Evolutionary conservation across 2,113 vertebrate genomes (phyloP).

Genomic region (Petrocephalus microphthalmus): DNA sequence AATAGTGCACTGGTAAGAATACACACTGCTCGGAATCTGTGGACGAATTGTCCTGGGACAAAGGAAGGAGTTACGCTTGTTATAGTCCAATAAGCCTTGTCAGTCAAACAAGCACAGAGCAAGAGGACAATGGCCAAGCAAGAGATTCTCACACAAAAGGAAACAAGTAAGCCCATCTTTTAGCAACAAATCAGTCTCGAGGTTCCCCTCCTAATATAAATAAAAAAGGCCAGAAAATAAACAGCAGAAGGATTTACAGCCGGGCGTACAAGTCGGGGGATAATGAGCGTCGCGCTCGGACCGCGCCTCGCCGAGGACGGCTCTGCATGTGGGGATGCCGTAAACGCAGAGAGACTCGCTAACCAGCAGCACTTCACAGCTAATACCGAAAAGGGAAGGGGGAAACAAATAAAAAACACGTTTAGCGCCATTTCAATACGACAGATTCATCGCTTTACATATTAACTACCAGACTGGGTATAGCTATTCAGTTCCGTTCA

Average conservation of each 20-base stretch:
- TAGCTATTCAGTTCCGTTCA: too few species aligned
- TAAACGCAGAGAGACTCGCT: background rate
- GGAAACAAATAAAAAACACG: background rate
- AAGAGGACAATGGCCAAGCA: slow-evolving; percentile 81
- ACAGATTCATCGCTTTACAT: background rate
- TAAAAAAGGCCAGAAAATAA: slow-evolving; percentile 78
- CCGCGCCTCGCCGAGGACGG: slow-evolving; percentile 15
- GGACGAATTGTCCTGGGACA: slow-evolving; percentile 96
- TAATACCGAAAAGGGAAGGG: background rate
- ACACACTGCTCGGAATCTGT: slow-evolving; percentile 90
- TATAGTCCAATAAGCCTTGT: slow-evolving; percentile 99
- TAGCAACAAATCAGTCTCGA: slow-evolving; percentile 89
- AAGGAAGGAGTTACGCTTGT: slow-evolving; percentile 94
- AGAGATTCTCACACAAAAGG: slow-evolving; percentile 97
- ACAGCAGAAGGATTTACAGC: slow-evolving; percentile 72
- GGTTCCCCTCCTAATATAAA: slow-evolving; percentile 85
- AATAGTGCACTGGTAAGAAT: slow-evolving; percentile 93
- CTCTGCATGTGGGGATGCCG: slow-evolving; percentile 15
- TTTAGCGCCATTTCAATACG: background rate
- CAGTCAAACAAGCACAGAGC: slow-evolving; percentile 96
- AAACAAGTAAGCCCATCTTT: slow-evolving; percentile 99
- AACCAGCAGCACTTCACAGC: background rate
- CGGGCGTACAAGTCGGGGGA: slow-evolving; percentile 44
- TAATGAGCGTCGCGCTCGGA: slow-evolving; percentile 24
- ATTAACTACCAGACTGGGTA: background rate